Conservation (phyloP, 2,797 vertebrate species). For the Momotus momota region DNA sequence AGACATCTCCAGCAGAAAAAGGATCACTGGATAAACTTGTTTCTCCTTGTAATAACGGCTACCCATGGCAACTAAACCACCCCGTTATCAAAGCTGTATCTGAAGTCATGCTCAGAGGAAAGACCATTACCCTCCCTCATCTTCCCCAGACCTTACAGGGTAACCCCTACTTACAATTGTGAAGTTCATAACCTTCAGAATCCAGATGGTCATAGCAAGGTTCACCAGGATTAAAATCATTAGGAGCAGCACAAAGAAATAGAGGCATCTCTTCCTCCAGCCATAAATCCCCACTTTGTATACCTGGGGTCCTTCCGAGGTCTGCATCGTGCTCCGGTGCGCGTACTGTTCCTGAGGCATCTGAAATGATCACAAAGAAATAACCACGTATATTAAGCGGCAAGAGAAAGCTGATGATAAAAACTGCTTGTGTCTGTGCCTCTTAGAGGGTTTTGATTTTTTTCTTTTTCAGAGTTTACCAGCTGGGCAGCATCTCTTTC, state of each 20-base stretch:
- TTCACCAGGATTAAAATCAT: slow-evolving; percentile 99
- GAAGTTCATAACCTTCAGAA: slow-evolving; percentile 99
- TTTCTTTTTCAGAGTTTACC: not conserved
- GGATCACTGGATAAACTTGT: not conserved
- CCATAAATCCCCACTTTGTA: slow-evolving; percentile 99
- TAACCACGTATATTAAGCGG: slow-evolving; percentile 22
- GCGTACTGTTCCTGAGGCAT: slow-evolving; percentile 99
- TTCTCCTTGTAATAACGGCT: not conserved
- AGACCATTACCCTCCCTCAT: slow-evolving; percentile 11
- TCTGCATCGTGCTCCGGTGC: slow-evolving; percentile 93
- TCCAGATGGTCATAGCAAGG: slow-evolving; percentile 99
- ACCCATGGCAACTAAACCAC: not conserved
- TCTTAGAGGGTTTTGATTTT: not conserved
- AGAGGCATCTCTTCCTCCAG: slow-evolving; percentile 99
- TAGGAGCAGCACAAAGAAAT: slow-evolving; percentile 97
- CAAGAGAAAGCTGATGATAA: not conserved
- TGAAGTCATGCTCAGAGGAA: not conserved
- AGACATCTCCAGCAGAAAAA: not conserved
- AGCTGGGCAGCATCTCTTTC: not conserved
- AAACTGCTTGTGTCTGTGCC: not conserved
- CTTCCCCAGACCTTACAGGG: not conserved
- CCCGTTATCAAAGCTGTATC: not conserved
- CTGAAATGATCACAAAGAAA: slow-evolving; percentile 79
- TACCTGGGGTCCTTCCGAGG: slow-evolving; percentile 93
- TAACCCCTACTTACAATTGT: slow-evolving; percentile 92